These are phyloP conservation scores for Melanotaenia trifasciata DNA, from an alignment of 2,797 vertebrate genomes.

Conservation along the genomic window DNA sequence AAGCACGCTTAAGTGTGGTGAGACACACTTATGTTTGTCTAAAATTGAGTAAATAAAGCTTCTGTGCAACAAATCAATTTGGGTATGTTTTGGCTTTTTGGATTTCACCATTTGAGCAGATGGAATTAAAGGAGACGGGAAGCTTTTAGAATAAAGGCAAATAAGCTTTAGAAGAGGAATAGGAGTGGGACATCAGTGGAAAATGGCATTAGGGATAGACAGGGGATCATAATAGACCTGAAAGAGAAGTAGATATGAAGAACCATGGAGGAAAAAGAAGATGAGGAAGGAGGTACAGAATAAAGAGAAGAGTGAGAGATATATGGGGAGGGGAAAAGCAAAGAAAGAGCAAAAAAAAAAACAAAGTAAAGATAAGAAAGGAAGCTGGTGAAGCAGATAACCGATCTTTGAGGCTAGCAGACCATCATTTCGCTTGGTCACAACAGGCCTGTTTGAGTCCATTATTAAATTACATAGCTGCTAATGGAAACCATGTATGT, in stretches of 20 bases:
- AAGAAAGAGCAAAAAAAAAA: neutral
- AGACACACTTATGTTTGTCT: neutral
- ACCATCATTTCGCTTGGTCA: conserved; percentile 49
- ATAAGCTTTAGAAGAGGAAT: conserved; percentile 5
- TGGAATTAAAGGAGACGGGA: conserved; percentile 4
- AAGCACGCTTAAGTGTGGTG: too few species aligned
- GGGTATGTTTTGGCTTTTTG: conserved; percentile 23
- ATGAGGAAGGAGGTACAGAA: neutral
- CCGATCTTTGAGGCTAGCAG: conserved; percentile 49
- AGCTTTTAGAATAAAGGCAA: neutral
- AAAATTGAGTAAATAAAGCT: conserved; percentile 3
- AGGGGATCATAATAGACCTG: neutral
- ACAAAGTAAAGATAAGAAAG: conserved; percentile 11
- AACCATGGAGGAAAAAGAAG: neutral
- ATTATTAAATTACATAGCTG: conserved; percentile 76
- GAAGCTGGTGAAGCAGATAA: conserved; percentile 1
- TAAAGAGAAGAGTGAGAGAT: neutral
- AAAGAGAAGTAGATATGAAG: neutral
- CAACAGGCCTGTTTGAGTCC: conserved; percentile 63
- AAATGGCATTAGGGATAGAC: neutral
- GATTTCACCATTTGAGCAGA: conserved; percentile 28
- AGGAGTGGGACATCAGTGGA: neutral
- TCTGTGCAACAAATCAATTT: conserved; percentile 18
- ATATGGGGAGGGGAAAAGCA: neutral
- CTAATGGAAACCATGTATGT: conserved; percentile 77